Conservation (phyloP, 2,113 vertebrate species). For the Urocitellus parryii region DNA sequence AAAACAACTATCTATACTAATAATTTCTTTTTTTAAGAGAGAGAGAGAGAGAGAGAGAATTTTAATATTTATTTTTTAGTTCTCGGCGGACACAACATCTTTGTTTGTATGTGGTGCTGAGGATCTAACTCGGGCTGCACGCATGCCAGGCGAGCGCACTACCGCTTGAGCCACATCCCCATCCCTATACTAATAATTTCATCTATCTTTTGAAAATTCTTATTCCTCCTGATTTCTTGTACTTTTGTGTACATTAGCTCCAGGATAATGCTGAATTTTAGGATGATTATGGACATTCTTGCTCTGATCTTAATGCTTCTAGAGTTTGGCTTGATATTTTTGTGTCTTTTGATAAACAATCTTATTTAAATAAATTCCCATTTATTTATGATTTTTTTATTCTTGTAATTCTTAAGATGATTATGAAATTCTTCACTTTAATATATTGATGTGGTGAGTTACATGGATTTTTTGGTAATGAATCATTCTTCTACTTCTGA, state of each 20-base stretch:
- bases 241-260: not conserved
- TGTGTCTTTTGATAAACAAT: too few relatives aligned
- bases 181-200: not conserved
- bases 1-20: not conserved
- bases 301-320: not conserved
- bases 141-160: too few relatives aligned
- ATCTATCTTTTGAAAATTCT: not conserved
- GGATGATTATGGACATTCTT: not conserved
- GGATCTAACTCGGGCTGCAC: too few relatives aligned
- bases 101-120: too few relatives aligned
- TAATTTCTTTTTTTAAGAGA: not conserved
- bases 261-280: not conserved
- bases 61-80: too few relatives aligned
- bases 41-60: too few relatives aligned
- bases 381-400: slow-evolving; percentile 19
- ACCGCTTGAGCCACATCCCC: too few relatives aligned
- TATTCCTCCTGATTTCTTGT: not conserved
- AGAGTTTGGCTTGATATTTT: too few relatives aligned
- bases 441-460: slow-evolving; percentile 21
- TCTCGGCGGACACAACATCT: too few relatives aligned
- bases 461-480: not conserved
- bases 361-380: not conserved
- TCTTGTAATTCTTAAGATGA: not conserved
- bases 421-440: not conserved
- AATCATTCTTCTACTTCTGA: not conserved